Evolutionary conservation across 2,888 invertebrate genomes (phyloP).

Genomic region (Elysia crispata): DNA sequence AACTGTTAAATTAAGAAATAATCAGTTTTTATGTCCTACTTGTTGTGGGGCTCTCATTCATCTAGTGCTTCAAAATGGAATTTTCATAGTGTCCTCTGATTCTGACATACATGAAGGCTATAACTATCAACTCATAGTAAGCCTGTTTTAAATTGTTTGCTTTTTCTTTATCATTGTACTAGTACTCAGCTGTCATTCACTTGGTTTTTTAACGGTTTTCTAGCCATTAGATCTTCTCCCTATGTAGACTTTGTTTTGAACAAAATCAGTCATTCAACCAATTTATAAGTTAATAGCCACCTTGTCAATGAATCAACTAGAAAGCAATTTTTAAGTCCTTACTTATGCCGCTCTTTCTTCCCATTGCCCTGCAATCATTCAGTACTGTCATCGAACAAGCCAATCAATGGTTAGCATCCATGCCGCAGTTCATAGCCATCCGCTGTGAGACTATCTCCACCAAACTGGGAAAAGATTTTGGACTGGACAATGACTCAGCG

Average conservation of each 20-base stretch:
- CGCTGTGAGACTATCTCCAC: conserved; percentile 66
- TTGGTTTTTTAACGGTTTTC: too few species aligned
- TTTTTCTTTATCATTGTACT: too few species aligned
- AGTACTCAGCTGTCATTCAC: too few species aligned
- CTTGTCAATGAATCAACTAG: background rate
- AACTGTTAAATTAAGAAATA: background rate
- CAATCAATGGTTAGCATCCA: conserved; percentile 66
- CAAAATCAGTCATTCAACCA: too few species aligned
- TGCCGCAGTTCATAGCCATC: conserved; percentile 60
- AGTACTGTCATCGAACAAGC: conserved; percentile 66
- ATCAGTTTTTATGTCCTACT: background rate
- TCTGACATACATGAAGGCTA: too few species aligned
- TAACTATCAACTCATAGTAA: too few species aligned
- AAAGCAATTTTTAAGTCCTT: background rate
- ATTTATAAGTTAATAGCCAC: background rate
- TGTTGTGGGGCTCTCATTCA: too few species aligned
- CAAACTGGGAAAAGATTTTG: conserved; percentile 56
- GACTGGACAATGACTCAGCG: conserved; percentile 50
- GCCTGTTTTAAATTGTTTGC: too few species aligned
- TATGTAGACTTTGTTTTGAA: too few species aligned
- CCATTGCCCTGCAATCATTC: background rate
- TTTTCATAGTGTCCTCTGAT: too few species aligned
- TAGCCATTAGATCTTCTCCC: too few species aligned
- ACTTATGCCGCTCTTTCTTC: background rate
- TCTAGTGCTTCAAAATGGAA: too few species aligned